A percentile compares a stretch with the other conserved stretches of the same genome.
These are phyloP conservation scores for Drosophila equinoxialis DNA, from an alignment of 1,140 invertebrate species.

Conservation along the genomic window DNA sequence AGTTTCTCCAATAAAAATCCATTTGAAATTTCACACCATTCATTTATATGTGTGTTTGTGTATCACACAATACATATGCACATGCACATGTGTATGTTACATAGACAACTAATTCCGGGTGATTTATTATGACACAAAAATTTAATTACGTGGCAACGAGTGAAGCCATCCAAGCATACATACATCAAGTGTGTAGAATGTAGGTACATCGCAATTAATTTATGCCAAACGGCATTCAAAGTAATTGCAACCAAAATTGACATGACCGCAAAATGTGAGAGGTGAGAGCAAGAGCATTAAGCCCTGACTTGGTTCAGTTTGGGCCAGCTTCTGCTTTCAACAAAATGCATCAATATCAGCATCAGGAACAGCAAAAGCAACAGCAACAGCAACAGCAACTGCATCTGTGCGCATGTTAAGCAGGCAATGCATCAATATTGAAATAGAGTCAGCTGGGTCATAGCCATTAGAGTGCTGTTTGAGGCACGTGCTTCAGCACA, in stretches of 20 bases:
- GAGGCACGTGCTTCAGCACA: conserved; percentile 55
- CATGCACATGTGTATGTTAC: no score
- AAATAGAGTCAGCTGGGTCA: conserved; percentile 52
- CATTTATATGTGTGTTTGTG: neutral
- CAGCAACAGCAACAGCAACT: no score
- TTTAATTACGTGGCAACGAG: conserved; percentile 74
- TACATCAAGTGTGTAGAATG: conserved; percentile 53
- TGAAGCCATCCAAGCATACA: conserved; percentile 51
- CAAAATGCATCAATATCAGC: no score
- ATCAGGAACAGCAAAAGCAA: no score
- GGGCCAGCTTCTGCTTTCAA: no score
- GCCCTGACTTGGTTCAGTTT: no score
- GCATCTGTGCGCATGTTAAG: conserved; percentile 45
- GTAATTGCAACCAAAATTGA: conserved; percentile 73
- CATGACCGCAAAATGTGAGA: conserved; percentile 53
- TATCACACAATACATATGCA: no score
- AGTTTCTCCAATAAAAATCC: neutral
- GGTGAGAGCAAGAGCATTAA: neutral
- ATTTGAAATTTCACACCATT: conserved; percentile 27
- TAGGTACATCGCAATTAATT: conserved; percentile 67
- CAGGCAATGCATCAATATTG: conserved; percentile 65
- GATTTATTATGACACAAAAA: conserved; percentile 57
- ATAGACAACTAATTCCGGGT: conserved; percentile 11
- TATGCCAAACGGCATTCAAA: conserved; percentile 68
- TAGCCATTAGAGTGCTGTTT: conserved; percentile 48